Percentiles rank a stretch among this genome's conserved stretches.
Evolutionary conservation across 2,888 invertebrate species (phyloP).

Genomic region (Bibio marci): DNA sequence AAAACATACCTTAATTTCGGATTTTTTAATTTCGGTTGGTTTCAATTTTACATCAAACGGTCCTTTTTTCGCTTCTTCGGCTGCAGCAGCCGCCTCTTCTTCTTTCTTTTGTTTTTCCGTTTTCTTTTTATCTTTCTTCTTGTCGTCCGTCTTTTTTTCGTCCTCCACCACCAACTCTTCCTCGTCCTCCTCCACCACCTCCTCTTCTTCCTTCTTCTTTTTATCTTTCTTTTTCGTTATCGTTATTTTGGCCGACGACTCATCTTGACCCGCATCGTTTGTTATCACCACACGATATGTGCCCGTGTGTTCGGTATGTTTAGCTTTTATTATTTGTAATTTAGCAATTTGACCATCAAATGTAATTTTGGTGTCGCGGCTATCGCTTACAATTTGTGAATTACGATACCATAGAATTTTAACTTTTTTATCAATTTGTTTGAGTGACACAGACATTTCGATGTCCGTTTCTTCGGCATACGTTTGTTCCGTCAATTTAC

Average conservation of each 20-base stretch:
- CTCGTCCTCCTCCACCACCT: slow-evolving; percentile 29
- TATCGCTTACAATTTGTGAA: slow-evolving; percentile 35
- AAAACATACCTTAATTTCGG: slow-evolving; percentile 17
- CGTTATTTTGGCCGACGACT: slow-evolving; percentile 69
- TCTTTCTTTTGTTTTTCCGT: slow-evolving; percentile 27
- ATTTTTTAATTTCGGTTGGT: slow-evolving; percentile 13
- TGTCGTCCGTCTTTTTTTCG: slow-evolving; percentile 19
- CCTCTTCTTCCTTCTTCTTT: slow-evolving; percentile 36
- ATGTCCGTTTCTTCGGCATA: slow-evolving; percentile 56
- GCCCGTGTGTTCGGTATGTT: slow-evolving; percentile 53
- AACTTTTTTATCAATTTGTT: slow-evolving; percentile 59
- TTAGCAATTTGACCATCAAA: slow-evolving; percentile 73
- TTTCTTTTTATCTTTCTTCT: slow-evolving; percentile 22
- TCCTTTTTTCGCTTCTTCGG: slow-evolving; percentile 23
- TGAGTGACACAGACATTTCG: slow-evolving; percentile 59
- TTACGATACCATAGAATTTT: slow-evolving; percentile 59
- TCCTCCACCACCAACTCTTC: slow-evolving; percentile 27
- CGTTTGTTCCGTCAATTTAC: slow-evolving; percentile 55
- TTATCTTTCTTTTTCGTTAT: slow-evolving; percentile 41
- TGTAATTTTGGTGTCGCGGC: slow-evolving; percentile 48
- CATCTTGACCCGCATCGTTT: slow-evolving; percentile 83
- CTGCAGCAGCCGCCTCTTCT: slow-evolving; percentile 12
- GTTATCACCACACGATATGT: slow-evolving; percentile 71
- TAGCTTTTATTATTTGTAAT: slow-evolving; percentile 57
- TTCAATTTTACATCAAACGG: slow-evolving; percentile 32